These are phyloP conservation scores for Henicopernis longicauda DNA, from an alignment of 2,113 vertebrate genomes.

Conservation along the genomic window DNA sequence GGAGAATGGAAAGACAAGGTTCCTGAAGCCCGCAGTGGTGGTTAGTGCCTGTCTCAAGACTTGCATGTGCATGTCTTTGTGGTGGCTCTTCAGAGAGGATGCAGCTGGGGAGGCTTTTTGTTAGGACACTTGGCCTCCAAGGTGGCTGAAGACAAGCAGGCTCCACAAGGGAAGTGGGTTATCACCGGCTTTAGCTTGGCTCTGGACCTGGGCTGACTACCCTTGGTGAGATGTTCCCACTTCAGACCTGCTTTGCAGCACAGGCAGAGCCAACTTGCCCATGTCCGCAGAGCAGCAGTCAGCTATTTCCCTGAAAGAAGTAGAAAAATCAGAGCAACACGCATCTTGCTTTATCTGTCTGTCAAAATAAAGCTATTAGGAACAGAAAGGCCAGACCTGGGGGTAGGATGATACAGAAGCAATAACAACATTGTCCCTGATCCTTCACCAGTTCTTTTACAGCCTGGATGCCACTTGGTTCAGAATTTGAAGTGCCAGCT, in stretches of 20 bases:
- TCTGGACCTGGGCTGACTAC: background rate
- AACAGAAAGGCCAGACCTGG: background rate
- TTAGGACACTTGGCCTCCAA: background rate
- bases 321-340: background rate
- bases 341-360: background rate
- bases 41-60: background rate
- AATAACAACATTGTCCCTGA: background rate
- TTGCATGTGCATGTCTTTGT: accelerated
- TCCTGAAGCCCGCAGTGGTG: background rate
- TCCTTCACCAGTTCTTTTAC: background rate
- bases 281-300: background rate
- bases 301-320: background rate
- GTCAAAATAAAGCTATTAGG: background rate
- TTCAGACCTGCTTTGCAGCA: background rate
- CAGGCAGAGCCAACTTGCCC: background rate
- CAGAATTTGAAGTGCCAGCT: background rate
- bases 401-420: background rate
- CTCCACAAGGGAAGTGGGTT: accelerated
- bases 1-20: background rate
- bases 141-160: background rate
- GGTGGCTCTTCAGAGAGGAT: background rate
- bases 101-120: background rate
- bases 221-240: background rate
- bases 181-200: background rate
- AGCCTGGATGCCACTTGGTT: background rate